Evolutionary conservation across 2,797 vertebrate genomes (phyloP), one percentile per base, ranked within the genome.

Genomic region (Lerista edwardsae): DNA sequence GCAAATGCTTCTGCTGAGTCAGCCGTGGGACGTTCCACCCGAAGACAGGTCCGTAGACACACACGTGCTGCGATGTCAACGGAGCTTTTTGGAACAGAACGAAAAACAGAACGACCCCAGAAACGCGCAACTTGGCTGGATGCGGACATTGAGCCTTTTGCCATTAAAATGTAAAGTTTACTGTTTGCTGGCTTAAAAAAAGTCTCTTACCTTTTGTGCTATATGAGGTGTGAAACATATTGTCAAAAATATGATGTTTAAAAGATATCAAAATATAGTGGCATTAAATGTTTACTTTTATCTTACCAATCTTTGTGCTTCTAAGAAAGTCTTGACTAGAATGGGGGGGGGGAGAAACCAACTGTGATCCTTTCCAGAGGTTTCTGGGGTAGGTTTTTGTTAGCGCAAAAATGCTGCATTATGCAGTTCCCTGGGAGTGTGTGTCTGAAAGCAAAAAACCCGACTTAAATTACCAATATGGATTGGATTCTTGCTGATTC

Each of bases 261-360:
- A 95, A 94, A 94, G 91, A 95, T 86, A 91, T 94, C 93, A 86
- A 95, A 92, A 76, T 94, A 93, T 94, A 94, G 94, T 96, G 95
- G 92, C 95, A 96, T 96, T 96, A 96, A 96, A 96, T 95, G 95
- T 96, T 96, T 96, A 95, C 95, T 95, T 95, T 95, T 95, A 94
- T 94, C 94, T 94, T 95, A 93, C 74, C 72, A 89, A 80, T 93
- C 93, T 65, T 94, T 83, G 15, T 84, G 92, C 85, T 85, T 95
- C 74, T 80, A 81, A 82, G 2, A 85, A 86, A 93, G 1, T 88
- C 80, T 88, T 39, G 29, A 67, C 87, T 87, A 74, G 51, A n/a
- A 31, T 85, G 68, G n/a, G n/a, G n/a, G n/a, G n/a, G n/a, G n/a
- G n/a, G n/a, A 84, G 27, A 84, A 84, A 36, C 21, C 6, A 23